Base-by-base conservation (phyloP, 2,113 vertebrate genomes). In the Balaenoptera acutorostrata region DNA sequence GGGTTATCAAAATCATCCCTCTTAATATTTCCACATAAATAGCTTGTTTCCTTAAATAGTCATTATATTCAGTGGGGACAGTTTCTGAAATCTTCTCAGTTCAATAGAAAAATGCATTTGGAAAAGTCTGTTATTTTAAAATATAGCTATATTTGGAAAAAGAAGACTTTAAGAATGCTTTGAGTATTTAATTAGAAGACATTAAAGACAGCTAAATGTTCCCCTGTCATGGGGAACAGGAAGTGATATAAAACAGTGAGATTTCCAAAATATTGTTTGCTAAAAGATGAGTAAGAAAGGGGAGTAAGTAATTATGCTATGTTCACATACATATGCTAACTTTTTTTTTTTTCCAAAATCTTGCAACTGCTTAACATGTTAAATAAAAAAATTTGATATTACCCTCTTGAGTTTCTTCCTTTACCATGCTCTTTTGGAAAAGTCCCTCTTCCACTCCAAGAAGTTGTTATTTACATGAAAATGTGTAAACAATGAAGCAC, bases 1-100 rank as follows among this genome's bases (percentile, higher is more conserved):
- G 98, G 98, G 98, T 98, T 98, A 98, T 98, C 97, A 98, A 98
- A 98, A 98, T 98, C 96, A 98, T 97, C 95, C 88, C 95, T 98
- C 97, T 97, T 98, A 94, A 74, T 96, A 97, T 97, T 96, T 91
- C 80, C 87, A 97, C 97, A 88, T 94, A 98, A 98, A 98, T 97
- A 98, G 98, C 98, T 98, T 98, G 96, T 97, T 98, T 98, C 98
- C 97, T 98, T 98, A 98, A 98, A 98, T 98, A 98, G 98, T 97
- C 95, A 98, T 96, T 98, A 94, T 97, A 98, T 98, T 98, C 95
- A 98, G 97, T 97, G 97, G 95, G 96, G 98, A 98, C 95, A 96
- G 93, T 96, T 97, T 98, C 78, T 97, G 98, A 98, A 97, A 98
- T 89, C 97, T 98, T 98, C 97, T 97, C 93, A 89, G 97, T 95